These are phyloP conservation scores for Rhysida immarginata DNA, from an alignment of 1,140 invertebrate species.

Conservation along the genomic window DNA sequence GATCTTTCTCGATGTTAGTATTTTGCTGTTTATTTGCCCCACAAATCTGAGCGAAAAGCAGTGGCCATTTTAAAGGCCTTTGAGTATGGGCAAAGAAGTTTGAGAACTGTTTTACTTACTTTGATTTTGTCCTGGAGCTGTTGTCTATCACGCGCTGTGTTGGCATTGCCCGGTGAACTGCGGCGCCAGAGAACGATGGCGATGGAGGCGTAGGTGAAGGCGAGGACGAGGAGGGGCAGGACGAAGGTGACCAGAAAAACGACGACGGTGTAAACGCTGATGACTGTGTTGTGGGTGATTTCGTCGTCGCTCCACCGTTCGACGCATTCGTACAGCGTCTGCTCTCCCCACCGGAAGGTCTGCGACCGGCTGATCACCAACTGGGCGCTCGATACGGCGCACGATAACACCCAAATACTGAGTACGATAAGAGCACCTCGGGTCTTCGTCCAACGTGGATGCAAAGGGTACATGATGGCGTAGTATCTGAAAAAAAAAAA, in stretches of 20 bases:
- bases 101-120: slow-evolving; percentile 25
- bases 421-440: slow-evolving; percentile 25
- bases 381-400: slow-evolving; percentile 30
- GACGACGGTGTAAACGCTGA: slow-evolving; percentile 31
- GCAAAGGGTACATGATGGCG: slow-evolving; percentile 30
- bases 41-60: too few species aligned
- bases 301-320: slow-evolving; percentile 23
- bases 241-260: slow-evolving; percentile 36
- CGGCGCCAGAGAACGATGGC: slow-evolving; percentile 31
- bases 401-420: slow-evolving; percentile 33
- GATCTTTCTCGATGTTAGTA: too few species aligned
- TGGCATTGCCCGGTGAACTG: slow-evolving; percentile 35
- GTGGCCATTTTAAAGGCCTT: too few species aligned
- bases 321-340: slow-evolving; percentile 26
- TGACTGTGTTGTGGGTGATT: slow-evolving; percentile 12
- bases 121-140: slow-evolving; percentile 35
- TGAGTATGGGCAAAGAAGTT: too few species aligned
- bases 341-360: slow-evolving; percentile 18
- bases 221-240: slow-evolving; percentile 34
- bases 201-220: slow-evolving; percentile 33
- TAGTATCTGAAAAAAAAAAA: slow-evolving; percentile 25
- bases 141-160: slow-evolving; percentile 31
- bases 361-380: slow-evolving; percentile 28
- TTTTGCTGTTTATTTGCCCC: too few species aligned
- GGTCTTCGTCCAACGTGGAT: slow-evolving; percentile 23